A percentile compares a stretch with the other conserved stretches of the same genome.
Conservation (phyloP, 2,797 vertebrate species). For the Artibeus lituratus region DNA sequence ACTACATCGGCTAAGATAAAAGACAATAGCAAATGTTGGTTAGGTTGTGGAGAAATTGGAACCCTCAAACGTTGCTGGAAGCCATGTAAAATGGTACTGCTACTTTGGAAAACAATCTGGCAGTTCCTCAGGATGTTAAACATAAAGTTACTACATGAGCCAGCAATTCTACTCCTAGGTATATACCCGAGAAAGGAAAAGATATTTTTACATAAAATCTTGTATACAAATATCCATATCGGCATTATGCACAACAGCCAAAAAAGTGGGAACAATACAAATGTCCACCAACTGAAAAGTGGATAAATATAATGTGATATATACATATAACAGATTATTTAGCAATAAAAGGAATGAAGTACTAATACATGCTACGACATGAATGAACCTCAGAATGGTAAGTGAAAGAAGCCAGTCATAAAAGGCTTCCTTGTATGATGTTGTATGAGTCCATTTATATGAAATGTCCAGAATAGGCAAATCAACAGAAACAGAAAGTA, state of each 20-base stretch:
- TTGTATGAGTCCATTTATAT: not conserved
- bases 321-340: not conserved
- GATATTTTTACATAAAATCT: not conserved
- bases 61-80: not conserved
- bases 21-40: not conserved
- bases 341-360: constrained; percentile 18
- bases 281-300: not conserved
- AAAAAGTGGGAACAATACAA: not conserved
- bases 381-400: not conserved
- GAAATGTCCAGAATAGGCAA: constrained; percentile 7
- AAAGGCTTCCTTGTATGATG: not conserved
- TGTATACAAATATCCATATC: not conserved
- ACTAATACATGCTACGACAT: not conserved
- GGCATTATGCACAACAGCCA: not conserved
- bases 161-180: not conserved
- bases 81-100: not conserved
- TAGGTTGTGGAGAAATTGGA: not conserved
- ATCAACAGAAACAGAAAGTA: not conserved
- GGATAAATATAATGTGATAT: not conserved
- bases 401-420: not conserved
- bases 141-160: not conserved
- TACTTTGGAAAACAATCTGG: not conserved
- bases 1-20: not conserved
- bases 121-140: constrained; percentile 35
- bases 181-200: not conserved